A percentile compares a stretch with the other conserved stretches of the same genome.
These are phyloP conservation scores for Eudemis profundana DNA, from an alignment of 2,888 invertebrate species.

Conservation along the genomic window DNA sequence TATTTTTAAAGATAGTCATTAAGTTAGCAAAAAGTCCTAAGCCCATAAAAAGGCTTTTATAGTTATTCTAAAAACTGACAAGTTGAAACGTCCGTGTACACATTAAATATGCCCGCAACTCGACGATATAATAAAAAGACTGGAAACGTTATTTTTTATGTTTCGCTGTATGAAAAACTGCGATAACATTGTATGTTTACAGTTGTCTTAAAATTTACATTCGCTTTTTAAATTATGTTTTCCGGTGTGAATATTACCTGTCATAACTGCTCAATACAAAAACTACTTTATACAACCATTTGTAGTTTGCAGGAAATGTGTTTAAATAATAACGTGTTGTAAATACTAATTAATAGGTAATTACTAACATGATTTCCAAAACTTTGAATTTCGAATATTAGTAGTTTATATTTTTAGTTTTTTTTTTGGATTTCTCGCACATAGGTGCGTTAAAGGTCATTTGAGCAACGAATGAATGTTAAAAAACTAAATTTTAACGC, in stretches of 20 bases:
- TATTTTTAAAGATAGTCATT: slow-evolving; percentile 23
- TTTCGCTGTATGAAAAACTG: slow-evolving; percentile 33
- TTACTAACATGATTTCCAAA: too few species aligned
- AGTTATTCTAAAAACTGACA: slow-evolving; percentile 39
- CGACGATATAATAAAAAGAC: slow-evolving; percentile 33
- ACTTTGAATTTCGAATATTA: too few species aligned
- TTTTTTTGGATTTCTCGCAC: too few species aligned
- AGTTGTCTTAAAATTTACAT: slow-evolving; percentile 20
- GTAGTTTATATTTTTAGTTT: too few species aligned
- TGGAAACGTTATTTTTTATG: slow-evolving; percentile 39
- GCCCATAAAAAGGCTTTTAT: slow-evolving; percentile 25
- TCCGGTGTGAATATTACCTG: slow-evolving; percentile 16
- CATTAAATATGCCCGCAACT: slow-evolving; percentile 26
- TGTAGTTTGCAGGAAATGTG: neutral
- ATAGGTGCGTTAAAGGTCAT: too few species aligned
- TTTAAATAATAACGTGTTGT: too few species aligned
- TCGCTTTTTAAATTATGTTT: slow-evolving; percentile 25
- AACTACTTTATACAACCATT: too few species aligned
- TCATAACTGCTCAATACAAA: neutral
- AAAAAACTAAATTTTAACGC: too few species aligned
- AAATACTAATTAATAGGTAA: too few species aligned
- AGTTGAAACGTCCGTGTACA: slow-evolving; percentile 28
- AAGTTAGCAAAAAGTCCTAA: slow-evolving; percentile 29
- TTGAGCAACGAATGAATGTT: too few species aligned
- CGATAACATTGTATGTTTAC: slow-evolving; percentile 23